Evolutionary conservation across 2,888 invertebrate species (phyloP).

Genomic region (Thecocarcelia acutangulata): DNA sequence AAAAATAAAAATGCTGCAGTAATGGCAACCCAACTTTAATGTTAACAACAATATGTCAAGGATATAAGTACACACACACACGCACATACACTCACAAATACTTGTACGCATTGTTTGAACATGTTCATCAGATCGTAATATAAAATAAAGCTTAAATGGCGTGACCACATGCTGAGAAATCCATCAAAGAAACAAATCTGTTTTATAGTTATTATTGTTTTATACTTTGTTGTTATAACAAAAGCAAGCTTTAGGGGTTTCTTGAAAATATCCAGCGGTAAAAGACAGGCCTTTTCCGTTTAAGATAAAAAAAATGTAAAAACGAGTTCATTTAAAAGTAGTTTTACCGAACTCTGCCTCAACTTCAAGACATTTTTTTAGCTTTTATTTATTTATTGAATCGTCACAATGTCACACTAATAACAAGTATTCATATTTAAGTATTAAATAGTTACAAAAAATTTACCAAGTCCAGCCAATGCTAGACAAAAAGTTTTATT

Average conservation of each 20-base stretch:
- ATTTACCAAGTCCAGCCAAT: too few species aligned
- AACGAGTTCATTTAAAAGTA: too few species aligned
- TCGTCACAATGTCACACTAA: too few species aligned
- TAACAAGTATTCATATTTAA: too few species aligned
- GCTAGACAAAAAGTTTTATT: too few species aligned
- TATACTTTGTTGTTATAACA: slow-evolving; percentile 15
- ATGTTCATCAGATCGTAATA: slow-evolving; percentile 21
- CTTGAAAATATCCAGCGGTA: too few species aligned
- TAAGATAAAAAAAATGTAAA: too few species aligned
- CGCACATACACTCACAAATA: background rate
- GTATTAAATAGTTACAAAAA: too few species aligned
- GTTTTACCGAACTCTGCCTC: too few species aligned
- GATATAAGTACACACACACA: background rate
- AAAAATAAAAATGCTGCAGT: slow-evolving; percentile 41
- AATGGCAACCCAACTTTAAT: slow-evolving; percentile 24
- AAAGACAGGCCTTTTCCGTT: too few species aligned
- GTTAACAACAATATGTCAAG: slow-evolving; percentile 21
- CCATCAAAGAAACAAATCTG: slow-evolving; percentile 27
- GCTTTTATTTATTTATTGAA: too few species aligned
- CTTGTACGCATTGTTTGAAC: background rate
- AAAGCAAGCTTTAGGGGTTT: slow-evolving; percentile 5
- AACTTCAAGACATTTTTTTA: too few species aligned
- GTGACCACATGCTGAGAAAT: slow-evolving; percentile 35
- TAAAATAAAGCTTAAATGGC: slow-evolving; percentile 23
- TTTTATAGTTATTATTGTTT: slow-evolving; percentile 14